phyloP scores from a whole-genome alignment of 2,888 invertebrate species.

The Noctua fimbriata region DNA sequence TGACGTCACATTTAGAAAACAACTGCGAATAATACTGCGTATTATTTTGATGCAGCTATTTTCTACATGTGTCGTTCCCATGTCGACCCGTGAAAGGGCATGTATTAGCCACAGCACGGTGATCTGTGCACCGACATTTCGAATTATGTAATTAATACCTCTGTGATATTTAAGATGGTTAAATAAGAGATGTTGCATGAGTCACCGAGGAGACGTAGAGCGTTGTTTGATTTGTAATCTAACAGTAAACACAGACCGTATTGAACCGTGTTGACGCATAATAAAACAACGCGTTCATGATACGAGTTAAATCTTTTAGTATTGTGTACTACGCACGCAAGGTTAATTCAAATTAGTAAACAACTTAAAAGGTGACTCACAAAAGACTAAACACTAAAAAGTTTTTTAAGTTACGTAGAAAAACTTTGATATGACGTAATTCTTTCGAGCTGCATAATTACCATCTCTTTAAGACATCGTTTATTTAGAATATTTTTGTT shows the following conservation, averaged over 20 bases:
- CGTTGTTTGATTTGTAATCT: conserved; percentile 81
- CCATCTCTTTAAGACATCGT: conserved; percentile 36
- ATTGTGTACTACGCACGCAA: conserved; percentile 56
- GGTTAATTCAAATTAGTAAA: conserved; percentile 60
- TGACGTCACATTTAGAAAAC: conserved; percentile 65
- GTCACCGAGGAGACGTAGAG: conserved; percentile 73
- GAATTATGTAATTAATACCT: conserved; percentile 82
- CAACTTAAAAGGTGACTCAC: conserved; percentile 59
- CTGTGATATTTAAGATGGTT: conserved; percentile 87
- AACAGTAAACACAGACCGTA: conserved; percentile 71
- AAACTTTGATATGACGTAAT: conserved; percentile 20
- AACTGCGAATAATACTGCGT: conserved; percentile 43
- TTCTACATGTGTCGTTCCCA: conserved; percentile 58
- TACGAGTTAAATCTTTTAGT: conserved; percentile 54
- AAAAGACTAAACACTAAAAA: conserved; percentile 14
- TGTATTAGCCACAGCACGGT: conserved; percentile 52
- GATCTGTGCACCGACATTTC: conserved; percentile 64
- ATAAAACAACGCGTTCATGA: conserved; percentile 63
- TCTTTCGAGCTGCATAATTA: conserved; percentile 50
- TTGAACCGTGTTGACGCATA: conserved; percentile 72
- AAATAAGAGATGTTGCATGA: conserved; percentile 79
- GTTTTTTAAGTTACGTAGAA: conserved; percentile 23
- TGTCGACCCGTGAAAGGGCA: conserved; percentile 46
- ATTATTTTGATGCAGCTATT: conserved; percentile 50
- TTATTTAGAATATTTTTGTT: conserved; percentile 38